A percentile compares a stretch with the other conserved stretches of the same genome.
These are phyloP conservation scores for Eulithis testata DNA, from an alignment of 2,888 invertebrate species.

Conservation along the genomic window DNA sequence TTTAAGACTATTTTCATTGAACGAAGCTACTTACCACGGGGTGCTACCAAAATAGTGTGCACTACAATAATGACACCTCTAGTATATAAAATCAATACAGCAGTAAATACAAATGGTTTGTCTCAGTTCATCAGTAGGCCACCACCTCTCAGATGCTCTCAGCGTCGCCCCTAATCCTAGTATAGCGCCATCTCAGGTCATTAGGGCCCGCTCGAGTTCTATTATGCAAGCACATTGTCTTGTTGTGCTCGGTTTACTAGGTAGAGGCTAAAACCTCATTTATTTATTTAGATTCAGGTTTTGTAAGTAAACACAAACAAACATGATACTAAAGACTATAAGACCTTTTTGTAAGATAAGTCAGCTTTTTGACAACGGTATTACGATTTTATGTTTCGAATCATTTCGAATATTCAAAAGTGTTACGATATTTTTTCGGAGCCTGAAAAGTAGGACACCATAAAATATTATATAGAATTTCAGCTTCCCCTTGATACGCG, in stretches of 20 bases:
- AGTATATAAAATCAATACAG: no score
- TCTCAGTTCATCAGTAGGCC: slow-evolving; percentile 5
- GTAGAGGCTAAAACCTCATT: slow-evolving; percentile 7
- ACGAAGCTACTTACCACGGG: not conserved
- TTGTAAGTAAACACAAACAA: not conserved
- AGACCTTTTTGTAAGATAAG: no score
- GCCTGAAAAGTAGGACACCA: no score
- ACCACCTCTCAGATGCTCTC: slow-evolving; percentile 36
- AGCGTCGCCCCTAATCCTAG: slow-evolving; percentile 36
- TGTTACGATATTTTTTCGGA: no score
- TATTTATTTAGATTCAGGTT: slow-evolving; percentile 1
- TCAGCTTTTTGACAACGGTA: no score
- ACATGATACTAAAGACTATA: no score
- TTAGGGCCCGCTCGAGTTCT: slow-evolving; percentile 37
- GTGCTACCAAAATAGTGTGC: not conserved
- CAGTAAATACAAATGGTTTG: not conserved
- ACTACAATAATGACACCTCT: not conserved
- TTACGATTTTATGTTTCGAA: no score
- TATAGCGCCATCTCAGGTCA: slow-evolving; percentile 36
- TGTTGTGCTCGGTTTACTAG: slow-evolving; percentile 28
- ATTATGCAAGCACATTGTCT: slow-evolving; percentile 38
- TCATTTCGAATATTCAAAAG: no score
- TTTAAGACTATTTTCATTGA: slow-evolving; percentile 26
- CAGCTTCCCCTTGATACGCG: no score
- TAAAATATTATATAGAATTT: no score